phyloP scores from a whole-genome alignment of 2,888 invertebrate species.

The Mesodorylaimus sp. region DNA sequence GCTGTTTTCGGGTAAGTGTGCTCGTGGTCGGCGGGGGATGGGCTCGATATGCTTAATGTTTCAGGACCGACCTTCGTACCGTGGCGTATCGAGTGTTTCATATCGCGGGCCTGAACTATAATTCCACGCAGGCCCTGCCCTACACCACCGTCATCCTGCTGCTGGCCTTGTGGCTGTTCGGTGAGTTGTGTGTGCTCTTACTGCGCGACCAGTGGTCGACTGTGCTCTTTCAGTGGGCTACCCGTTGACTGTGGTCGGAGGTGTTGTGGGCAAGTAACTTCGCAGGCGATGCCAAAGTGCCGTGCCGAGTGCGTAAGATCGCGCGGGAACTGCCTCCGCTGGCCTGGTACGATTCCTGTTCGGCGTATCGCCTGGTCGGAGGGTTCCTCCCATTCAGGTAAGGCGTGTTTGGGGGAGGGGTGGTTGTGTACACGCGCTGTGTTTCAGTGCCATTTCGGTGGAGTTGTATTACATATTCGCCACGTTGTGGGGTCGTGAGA shows the following conservation, averaged over 20 bases:
- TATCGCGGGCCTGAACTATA: slow-evolving; percentile 39
- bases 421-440: too few relatives aligned
- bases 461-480: slow-evolving; percentile 41
- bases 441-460: slow-evolving; percentile 37
- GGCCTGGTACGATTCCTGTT: slow-evolving; percentile 34
- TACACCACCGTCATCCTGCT: slow-evolving; percentile 37
- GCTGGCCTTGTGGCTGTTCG: slow-evolving; percentile 35
- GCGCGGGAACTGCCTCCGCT: slow-evolving; percentile 36
- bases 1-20: slow-evolving; percentile 36
- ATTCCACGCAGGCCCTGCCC: slow-evolving; percentile 39
- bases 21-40: background rate
- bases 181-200: too few relatives aligned
- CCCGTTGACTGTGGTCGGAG: slow-evolving; percentile 38
- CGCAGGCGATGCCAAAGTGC: slow-evolving; percentile 34
- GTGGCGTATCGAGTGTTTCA: slow-evolving; percentile 37
- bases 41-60: background rate
- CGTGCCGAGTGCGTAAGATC: slow-evolving; percentile 38
- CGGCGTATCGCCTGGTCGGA: slow-evolving; percentile 36
- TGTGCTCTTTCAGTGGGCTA: too few relatives aligned
- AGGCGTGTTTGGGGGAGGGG: too few relatives aligned
- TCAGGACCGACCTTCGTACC: slow-evolving; percentile 37
- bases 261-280: slow-evolving; percentile 38
- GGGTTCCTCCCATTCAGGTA: slow-evolving; percentile 40
- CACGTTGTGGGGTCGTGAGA: slow-evolving; percentile 39
- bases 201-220: too few relatives aligned